A percentile compares a stretch with the other conserved stretches of the same genome.
Conservation (phyloP, 2,888 invertebrate genomes). For the Nemotelus nigrinus region DNA sequence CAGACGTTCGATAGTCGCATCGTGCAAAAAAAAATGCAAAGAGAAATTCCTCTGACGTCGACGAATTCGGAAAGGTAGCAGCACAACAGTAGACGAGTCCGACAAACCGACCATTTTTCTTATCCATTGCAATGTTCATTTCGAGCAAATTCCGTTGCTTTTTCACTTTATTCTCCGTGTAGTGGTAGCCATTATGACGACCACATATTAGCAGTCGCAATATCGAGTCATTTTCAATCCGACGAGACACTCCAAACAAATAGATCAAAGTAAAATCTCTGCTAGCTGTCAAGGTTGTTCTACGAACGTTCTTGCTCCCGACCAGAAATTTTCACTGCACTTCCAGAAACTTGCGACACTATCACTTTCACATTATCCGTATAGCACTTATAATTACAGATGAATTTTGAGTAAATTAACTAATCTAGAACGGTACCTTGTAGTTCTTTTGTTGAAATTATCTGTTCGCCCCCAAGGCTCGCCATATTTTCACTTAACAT, state of each 20-base stretch:
- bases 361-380: slow-evolving; percentile 38
- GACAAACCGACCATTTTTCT: slow-evolving; percentile 28
- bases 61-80: not conserved
- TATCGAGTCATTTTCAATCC: not conserved
- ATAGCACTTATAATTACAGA: slow-evolving; percentile 13
- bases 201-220: not conserved
- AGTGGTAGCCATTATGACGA: slow-evolving; percentile 2
- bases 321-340: slow-evolving; percentile 44
- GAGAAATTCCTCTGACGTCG: slow-evolving; percentile 39
- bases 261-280: slow-evolving; percentile 27
- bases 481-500: slow-evolving; percentile 64
- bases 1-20: slow-evolving; percentile 11
- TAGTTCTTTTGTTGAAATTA: slow-evolving; percentile 63
- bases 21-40: slow-evolving; percentile 18
- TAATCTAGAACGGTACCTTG: slow-evolving; percentile 61
- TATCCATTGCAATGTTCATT: slow-evolving; percentile 2
- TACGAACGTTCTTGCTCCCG: slow-evolving; percentile 56
- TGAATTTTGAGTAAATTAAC: slow-evolving; percentile 31
- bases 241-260: slow-evolving; percentile 32
- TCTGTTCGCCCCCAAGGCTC: slow-evolving; percentile 66
- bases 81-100: not conserved
- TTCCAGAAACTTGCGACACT: slow-evolving; percentile 1
- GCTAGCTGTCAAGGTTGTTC: slow-evolving; percentile 56
- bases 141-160: slow-evolving; percentile 5
- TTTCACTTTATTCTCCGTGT: slow-evolving; percentile 16